A percentile compares a stretch with the other conserved stretches of the same genome.
Evolutionary conservation across 64 coral and sea anemone genomes (phyloP).

Genomic region (Pachyseris speciosa): DNA sequence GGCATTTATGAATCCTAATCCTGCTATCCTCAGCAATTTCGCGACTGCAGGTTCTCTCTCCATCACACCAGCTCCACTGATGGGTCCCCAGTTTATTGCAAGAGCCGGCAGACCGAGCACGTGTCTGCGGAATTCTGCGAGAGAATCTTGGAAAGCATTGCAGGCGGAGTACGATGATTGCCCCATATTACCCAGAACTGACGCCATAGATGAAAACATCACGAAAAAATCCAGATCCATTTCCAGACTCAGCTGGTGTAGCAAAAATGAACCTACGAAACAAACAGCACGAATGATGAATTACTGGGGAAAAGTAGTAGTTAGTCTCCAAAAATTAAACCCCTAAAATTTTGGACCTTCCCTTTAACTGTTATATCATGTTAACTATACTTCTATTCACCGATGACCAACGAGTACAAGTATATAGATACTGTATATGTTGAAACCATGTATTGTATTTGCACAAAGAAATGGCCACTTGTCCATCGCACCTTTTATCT

Average conservation of each 20-base stretch:
- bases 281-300: neutral
- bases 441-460: too few species aligned
- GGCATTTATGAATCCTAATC: conserved; percentile 35
- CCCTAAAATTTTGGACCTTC: too few species aligned
- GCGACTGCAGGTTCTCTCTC: conserved; percentile 28
- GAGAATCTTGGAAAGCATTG: conserved; percentile 74
- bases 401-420: too few species aligned
- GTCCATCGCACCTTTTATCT: conserved; percentile 77
- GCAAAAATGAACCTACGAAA: conserved; percentile 50
- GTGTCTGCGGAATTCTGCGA: conserved; percentile 65
- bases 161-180: conserved; percentile 65
- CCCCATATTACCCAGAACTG: conserved; percentile 54
- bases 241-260: conserved; percentile 66
- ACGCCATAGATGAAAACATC: conserved; percentile 72
- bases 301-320: too few species aligned
- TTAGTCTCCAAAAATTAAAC: too few species aligned
- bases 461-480: too few species aligned
- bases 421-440: too few species aligned
- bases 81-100: conserved; percentile 83
- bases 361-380: too few species aligned
- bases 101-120: conserved; percentile 73
- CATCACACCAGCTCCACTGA: conserved; percentile 76
- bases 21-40: conserved; percentile 22
- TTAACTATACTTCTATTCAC: too few species aligned
- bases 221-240: conserved; percentile 89